These are phyloP conservation scores for Anorthoa munda DNA, from an alignment of 2,888 invertebrate species.

Conservation along the genomic window DNA sequence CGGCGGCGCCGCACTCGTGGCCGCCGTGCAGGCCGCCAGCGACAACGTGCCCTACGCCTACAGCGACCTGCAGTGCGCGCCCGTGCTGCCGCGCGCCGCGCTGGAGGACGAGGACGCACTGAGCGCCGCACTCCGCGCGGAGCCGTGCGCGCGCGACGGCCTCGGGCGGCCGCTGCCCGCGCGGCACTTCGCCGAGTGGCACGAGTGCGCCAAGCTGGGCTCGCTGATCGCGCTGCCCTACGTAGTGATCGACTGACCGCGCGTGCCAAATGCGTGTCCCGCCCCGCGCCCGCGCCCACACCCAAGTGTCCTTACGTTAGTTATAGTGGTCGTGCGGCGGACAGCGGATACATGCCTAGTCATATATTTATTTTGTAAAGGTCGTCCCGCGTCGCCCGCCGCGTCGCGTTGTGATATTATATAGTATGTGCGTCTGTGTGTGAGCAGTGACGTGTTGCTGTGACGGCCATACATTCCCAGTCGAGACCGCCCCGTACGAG, in stretches of 20 bases:
- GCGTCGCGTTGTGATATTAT: conserved; percentile 64
- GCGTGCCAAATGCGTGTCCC: conserved; percentile 62
- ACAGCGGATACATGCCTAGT: conserved; percentile 64
- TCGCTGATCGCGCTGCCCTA: conserved; percentile 98
- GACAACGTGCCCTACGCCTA: conserved; percentile 76
- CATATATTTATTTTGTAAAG: conserved; percentile 68
- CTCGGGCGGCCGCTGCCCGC: conserved; percentile 78
- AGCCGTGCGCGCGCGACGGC: conserved; percentile 68
- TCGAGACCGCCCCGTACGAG: conserved; percentile 23
- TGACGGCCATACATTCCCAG: conserved; percentile 59
- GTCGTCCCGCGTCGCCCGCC: conserved; percentile 51
- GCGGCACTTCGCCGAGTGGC: conserved; percentile 96
- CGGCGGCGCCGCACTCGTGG: conserved; percentile 77
- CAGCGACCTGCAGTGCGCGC: conserved; percentile 75
- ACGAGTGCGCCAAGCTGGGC: conserved; percentile 95
- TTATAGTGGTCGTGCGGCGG: conserved; percentile 74
- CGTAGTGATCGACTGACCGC: conserved; percentile 97
- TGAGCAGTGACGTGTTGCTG: conserved; percentile 40
- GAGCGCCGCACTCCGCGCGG: conserved; percentile 53
- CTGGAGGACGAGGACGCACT: conserved; percentile 53
- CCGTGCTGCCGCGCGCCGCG: conserved; percentile 72
- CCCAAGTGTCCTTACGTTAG: conserved; percentile 89
- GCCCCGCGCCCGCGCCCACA: conserved; percentile 49
- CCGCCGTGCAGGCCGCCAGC: conserved; percentile 73
- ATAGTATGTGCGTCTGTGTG: conserved; percentile 55